Conservation (phyloP, 2,888 invertebrate genomes). For the Eremobia ochroleuca region DNA sequence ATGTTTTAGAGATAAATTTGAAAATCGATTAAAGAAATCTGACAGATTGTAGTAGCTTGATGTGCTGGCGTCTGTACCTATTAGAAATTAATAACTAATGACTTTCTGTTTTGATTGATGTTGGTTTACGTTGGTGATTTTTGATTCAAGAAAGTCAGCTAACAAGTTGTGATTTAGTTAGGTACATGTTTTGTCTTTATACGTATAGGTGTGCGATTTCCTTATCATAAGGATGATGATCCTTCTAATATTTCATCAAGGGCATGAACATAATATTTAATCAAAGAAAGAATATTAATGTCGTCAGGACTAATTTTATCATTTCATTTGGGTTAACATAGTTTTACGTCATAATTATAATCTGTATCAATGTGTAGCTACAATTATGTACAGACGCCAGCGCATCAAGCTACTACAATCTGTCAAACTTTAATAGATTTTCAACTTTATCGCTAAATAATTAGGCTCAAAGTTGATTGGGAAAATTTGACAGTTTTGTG, state of each 20-base stretch:
- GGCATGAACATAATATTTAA: neutral
- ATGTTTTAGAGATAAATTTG: no score
- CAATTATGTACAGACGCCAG: neutral
- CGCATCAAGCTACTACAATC: no score
- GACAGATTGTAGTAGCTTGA: no score
- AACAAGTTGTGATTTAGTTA: neutral
- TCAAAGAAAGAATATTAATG: neutral
- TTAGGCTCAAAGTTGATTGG: no score
- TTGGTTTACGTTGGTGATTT: neutral
- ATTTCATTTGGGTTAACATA: neutral
- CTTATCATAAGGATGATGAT: neutral
- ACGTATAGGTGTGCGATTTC: neutral
- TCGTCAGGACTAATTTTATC: neutral
- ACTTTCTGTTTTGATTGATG: constrained; percentile 3
- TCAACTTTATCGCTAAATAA: no score
- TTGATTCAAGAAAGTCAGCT: neutral
- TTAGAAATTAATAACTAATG: constrained; percentile 16
- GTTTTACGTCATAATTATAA: no score
- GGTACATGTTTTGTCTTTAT: neutral
- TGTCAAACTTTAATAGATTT: no score
- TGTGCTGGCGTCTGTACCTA: no score
- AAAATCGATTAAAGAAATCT: no score
- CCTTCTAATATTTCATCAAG: neutral
- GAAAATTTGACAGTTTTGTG: no score
- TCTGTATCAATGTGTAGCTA: no score